Evolutionary conservation across 1,140 invertebrate species (phyloP), one percentile per base, ranked within the genome.

Genomic region (Coptotermes formosanus): DNA sequence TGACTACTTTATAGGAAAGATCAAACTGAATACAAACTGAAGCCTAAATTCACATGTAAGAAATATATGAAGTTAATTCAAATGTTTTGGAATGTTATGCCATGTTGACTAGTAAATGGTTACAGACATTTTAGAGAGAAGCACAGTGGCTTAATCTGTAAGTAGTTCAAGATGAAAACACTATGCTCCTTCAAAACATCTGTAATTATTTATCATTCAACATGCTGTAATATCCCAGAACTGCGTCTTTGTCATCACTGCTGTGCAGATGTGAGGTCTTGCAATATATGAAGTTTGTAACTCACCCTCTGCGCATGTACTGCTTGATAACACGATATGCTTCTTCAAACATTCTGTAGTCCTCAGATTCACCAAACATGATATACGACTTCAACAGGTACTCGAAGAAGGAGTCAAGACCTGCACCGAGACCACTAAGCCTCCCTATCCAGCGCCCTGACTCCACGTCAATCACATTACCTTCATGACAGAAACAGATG

Each of bases 371-470:
- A 43, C 94, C 94, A 91, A 95, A 95, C 55, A 95, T 88, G 88
- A 95, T 94, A 88, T 93, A 94, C 38, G 93, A 90, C 89, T 95
- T 95, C 32, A 95, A 90, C 83, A 95, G 90, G 90, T 95, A 95
- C 90, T 95, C 94, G 90, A 92, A 95, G 89, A 94, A 95, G 21
- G 94, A 95, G 89, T 95, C 94, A n/a, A 95, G 89, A 32, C 94
- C 94, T 83, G 94, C 94, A 44, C 94, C 95, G 14, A 95, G 88
- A 9, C 95, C 94, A 90, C 93, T 93, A 89, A 95, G 84, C 44
- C 88, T 82, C 23, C 94, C 92, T 32, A 92, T 89, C 94, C 94
- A 95, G 89, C 93, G 91, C 8, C 95, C 94, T 59, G 93, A 94
- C 88, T 94, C 92, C 32, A 94, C 92, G 89, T 95, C 91, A 82